Conservation (phyloP, 2,797 vertebrate species). For the Enteromius thamalakanensis region DNA sequence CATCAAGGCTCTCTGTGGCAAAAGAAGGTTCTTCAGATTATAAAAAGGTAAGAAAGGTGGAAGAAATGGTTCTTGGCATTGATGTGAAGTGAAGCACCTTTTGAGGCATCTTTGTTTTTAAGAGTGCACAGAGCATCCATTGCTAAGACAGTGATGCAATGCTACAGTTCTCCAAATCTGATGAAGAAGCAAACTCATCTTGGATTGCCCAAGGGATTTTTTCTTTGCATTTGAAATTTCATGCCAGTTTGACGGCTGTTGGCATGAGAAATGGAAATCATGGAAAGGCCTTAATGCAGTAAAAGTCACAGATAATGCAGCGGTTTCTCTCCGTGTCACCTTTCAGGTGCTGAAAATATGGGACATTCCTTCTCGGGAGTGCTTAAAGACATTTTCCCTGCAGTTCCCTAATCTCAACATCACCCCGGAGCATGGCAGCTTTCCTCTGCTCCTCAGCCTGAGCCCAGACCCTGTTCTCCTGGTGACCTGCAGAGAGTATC, state of each 20-base stretch:
- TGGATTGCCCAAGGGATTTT: not conserved
- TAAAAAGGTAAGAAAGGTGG: too few relatives aligned
- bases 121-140: too few relatives aligned
- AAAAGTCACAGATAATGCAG: not conserved
- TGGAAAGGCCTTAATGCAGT: not conserved
- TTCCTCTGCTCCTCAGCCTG: slow-evolving; percentile 69
- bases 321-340: not conserved
- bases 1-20: too few relatives aligned
- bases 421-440: slow-evolving; percentile 68
- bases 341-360: slow-evolving; percentile 71
- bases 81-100: too few relatives aligned
- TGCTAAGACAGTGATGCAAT: too few relatives aligned
- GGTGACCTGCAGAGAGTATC: slow-evolving; percentile 71
- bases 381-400: slow-evolving; percentile 67
- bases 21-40: too few relatives aligned
- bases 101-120: too few relatives aligned
- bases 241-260: not conserved
- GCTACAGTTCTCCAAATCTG: not conserved
- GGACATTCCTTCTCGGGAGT: slow-evolving; percentile 70
- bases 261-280: not conserved
- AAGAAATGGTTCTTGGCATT: too few relatives aligned
- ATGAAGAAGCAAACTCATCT: not conserved
- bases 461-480: slow-evolving; percentile 57
- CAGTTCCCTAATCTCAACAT: slow-evolving; percentile 65
- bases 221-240: not conserved